Evolutionary conservation across 2,888 invertebrate genomes (phyloP), one percentile per base, ranked within the genome.

Genomic region (Euzophera pinguis): DNA sequence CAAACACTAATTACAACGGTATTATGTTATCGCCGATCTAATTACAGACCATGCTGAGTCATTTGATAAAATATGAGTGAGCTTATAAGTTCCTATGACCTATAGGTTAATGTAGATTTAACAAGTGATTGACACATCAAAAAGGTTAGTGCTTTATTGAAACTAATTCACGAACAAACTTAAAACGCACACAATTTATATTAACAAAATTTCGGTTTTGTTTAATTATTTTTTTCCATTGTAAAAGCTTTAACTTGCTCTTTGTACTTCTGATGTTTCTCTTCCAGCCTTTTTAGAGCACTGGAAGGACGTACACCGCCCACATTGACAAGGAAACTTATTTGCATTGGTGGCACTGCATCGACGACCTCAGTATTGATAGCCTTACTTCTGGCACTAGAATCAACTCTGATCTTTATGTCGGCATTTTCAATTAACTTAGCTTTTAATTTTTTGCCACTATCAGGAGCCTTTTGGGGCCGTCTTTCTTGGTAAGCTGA

Each of bases 251-350:
- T 89, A 0, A 90, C 81, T 70, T 81, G 78, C 47, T 87, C 86
- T 59, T 89, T 87, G 57, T 83, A 90, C 71, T 83, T 78, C 16
- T 75, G 69, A 59, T 90, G 90, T 62, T 87, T 87, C 55, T 86
- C 85, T 60, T 90, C 90, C 14, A 90, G 64, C n/a, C 61, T 71
- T 55, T 63, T 73, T 12, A 90, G 59, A 12, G 84, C 73, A 53
- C 70, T 84, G 0, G 87, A 82, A 1, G 83, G 81, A 13, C 80
- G 69, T 0, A 74, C 49, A 12, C 79, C 78, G 5, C 78, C 82
- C 0, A 88, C 71, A 57, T 86, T 86, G 0, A 88, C 81, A 59
- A 80, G 66, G 53, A 89, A 86, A 61, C 78, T 86, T 50, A 88
- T 85, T 41, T 86, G 84, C 1, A 88, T 75, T 9, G 87, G 85